A percentile compares a stretch with the other conserved stretches of the same genome.
Evolutionary conservation across 2,797 vertebrate genomes (phyloP).

Genomic region (Spinus olivaceus): DNA sequence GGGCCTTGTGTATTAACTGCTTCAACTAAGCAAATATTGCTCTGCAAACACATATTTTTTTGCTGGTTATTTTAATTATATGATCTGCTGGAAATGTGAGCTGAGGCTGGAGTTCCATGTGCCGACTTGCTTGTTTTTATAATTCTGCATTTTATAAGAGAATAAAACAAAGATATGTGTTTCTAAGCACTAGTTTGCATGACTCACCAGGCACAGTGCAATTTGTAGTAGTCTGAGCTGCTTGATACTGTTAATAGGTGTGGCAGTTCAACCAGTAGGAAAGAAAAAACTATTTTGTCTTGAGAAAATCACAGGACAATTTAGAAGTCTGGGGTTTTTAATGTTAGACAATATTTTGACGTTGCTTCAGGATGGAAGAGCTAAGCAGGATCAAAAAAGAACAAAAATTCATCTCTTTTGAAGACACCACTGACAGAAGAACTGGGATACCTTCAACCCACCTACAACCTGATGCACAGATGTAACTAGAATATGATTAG

Average conservation of each 20-base stretch:
- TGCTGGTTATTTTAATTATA: slow-evolving; percentile 61
- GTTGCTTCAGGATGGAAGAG: not conserved
- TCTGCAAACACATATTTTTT: slow-evolving; percentile 29
- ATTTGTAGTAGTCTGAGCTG: slow-evolving; percentile 20
- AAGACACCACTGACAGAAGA: not conserved
- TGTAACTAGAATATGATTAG: not conserved
- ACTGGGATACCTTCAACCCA: accelerated
- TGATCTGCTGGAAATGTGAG: slow-evolving; percentile 20
- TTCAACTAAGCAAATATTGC: slow-evolving; percentile 47
- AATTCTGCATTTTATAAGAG: slow-evolving; percentile 51
- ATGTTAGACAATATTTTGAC: not conserved
- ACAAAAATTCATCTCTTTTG: not conserved
- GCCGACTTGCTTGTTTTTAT: slow-evolving; percentile 60
- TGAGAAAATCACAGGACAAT: not conserved
- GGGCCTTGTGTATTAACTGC: not conserved
- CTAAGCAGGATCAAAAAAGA: not conserved
- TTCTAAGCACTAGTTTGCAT: slow-evolving; percentile 36
- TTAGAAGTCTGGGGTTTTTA: not conserved
- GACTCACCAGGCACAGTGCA: slow-evolving; percentile 1
- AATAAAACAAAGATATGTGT: slow-evolving; percentile 50
- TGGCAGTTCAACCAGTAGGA: not conserved
- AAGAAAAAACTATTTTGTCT: not conserved
- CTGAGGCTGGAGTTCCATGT: slow-evolving; percentile 12
- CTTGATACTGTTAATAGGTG: slow-evolving; percentile 24
- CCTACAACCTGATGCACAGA: not conserved